These are phyloP conservation scores for Rhabdornis inornatus DNA, from an alignment of 2,113 vertebrate genomes.

Conservation along the genomic window DNA sequence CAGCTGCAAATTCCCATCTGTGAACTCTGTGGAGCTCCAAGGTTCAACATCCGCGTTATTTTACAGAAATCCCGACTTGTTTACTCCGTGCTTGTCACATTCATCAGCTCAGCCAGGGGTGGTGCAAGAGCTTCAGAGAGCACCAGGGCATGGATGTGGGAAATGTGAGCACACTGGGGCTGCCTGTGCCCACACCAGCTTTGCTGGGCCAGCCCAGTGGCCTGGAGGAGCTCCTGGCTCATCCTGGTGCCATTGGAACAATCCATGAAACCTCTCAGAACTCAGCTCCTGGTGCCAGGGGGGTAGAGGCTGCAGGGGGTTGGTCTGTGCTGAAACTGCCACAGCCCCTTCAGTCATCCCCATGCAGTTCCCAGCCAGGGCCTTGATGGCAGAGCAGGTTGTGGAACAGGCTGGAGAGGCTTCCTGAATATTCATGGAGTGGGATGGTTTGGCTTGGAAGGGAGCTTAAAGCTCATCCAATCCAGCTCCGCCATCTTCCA, in stretches of 20 bases:
- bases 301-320: not conserved
- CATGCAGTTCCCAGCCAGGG: not conserved
- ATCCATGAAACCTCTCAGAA: not conserved
- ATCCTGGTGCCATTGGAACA: accelerated
- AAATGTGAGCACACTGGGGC: not conserved
- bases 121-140: conserved; percentile 33
- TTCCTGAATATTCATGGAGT: not conserved
- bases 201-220: not conserved
- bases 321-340: not conserved
- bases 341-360: not conserved
- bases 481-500: not conserved
- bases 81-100: not conserved
- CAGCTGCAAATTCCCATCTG: not conserved
- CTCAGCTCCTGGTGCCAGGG: not conserved
- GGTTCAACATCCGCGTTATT: not conserved
- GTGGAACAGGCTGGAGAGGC: conserved; percentile 21
- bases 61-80: conserved; percentile 2
- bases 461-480: not conserved
- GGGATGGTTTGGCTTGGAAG: not conserved
- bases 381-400: not conserved
- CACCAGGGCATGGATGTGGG: not conserved
- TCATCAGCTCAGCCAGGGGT: conserved; percentile 5
- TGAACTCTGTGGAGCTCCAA: not conserved
- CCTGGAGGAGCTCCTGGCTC: not conserved
- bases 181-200: not conserved